Conservation (phyloP, 2,888 invertebrate genomes). For the Ephialtes manifestator region DNA sequence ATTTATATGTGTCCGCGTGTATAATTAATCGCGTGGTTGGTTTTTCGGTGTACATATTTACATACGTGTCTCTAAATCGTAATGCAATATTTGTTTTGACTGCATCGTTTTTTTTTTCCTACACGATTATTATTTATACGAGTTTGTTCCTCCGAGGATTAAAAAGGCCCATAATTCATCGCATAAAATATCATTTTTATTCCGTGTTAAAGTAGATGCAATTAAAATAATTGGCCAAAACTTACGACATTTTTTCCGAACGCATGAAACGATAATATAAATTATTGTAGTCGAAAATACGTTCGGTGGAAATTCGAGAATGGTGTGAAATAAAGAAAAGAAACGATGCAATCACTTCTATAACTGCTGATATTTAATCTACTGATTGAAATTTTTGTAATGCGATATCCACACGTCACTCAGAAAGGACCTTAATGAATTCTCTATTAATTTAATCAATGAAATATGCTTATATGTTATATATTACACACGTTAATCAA, state of each 20-base stretch:
- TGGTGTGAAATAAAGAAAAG: conserved; percentile 11
- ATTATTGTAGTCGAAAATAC: neutral
- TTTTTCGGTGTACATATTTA: conserved; percentile 64
- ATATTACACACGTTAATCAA: conserved; percentile 10
- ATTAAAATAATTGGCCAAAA: conserved; percentile 2
- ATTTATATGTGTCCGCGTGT: conserved; percentile 58
- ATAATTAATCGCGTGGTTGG: conserved; percentile 39
- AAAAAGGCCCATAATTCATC: conserved; percentile 66
- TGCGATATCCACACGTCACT: conserved; percentile 10
- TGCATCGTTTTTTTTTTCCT: conserved; percentile 19
- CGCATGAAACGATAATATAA: neutral
- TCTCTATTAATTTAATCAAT: conserved; percentile 7
- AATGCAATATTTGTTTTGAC: conserved; percentile 32
- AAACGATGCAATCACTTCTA: conserved; percentile 20
- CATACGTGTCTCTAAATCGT: conserved; percentile 58
- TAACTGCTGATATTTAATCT: conserved; percentile 11
- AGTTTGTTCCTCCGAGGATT: conserved; percentile 55
- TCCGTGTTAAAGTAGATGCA: neutral
- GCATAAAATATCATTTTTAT: conserved; percentile 57
- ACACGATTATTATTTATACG: conserved; percentile 38
- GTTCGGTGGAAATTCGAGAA: neutral
- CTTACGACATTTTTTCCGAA: neutral
- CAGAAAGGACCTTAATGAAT: neutral
- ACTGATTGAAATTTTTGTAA: conserved; percentile 22
- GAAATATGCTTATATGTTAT: conserved; percentile 6